Evolutionary conservation across 2,113 vertebrate genomes (phyloP).

Genomic region (Petrocephalus microphthalmus): DNA sequence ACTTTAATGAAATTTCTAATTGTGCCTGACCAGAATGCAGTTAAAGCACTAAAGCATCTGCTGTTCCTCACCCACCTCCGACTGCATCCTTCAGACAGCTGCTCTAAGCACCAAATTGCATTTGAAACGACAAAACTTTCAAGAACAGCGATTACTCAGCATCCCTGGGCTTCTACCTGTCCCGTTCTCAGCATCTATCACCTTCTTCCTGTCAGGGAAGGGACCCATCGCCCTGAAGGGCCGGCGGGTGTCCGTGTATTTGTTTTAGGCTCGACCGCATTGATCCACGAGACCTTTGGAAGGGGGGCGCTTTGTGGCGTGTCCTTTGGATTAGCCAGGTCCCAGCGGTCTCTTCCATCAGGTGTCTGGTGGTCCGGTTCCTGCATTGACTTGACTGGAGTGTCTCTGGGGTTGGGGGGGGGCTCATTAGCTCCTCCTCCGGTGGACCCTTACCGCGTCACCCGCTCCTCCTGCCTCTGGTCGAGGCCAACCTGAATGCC

Average conservation of each 20-base stretch:
- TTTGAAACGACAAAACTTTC: not conserved
- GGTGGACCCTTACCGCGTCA: not conserved
- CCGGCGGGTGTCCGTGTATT: not conserved
- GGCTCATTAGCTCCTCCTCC: not conserved
- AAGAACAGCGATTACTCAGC: not conserved
- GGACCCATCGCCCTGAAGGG: not conserved
- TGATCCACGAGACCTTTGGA: not conserved
- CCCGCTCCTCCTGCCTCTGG: not conserved
- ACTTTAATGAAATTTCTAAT: not conserved
- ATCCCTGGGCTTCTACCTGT: not conserved
- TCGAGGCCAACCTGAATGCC: constrained; percentile 10
- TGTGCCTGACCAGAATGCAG: not conserved
- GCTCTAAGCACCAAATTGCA: not conserved
- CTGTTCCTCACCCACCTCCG: not conserved
- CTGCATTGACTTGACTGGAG: not conserved
- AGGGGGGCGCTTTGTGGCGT: not conserved
- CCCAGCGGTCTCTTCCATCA: not conserved
- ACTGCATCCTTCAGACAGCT: not conserved
- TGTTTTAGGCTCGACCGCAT: not conserved
- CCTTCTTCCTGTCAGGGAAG: not conserved
- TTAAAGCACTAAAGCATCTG: not conserved
- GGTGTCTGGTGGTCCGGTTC: not conserved
- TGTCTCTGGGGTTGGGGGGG: not conserved
- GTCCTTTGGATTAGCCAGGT: not conserved
- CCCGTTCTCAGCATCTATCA: not conserved